A percentile compares a stretch with the other conserved stretches of the same genome.
phyloP scores from a whole-genome alignment of 2,888 invertebrate genomes.

The Agrochola circellaris region DNA sequence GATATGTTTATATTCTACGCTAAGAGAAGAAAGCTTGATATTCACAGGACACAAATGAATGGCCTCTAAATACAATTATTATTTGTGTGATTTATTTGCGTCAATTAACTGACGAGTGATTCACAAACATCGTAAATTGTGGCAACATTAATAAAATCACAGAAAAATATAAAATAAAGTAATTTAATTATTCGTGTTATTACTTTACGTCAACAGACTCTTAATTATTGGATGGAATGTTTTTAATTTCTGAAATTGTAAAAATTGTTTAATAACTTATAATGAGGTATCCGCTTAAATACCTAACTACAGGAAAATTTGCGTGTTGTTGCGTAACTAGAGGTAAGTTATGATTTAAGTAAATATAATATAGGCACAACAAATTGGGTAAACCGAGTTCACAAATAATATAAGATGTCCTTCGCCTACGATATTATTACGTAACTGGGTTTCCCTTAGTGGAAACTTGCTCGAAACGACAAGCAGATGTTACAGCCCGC shows the following conservation, averaged over 20 bases:
- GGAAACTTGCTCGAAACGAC: slow-evolving; percentile 48
- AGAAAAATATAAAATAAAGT: background rate
- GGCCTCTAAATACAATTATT: background rate
- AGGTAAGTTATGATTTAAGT: slow-evolving; percentile 36
- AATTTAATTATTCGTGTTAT: slow-evolving; percentile 27
- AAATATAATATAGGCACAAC: slow-evolving; percentile 27
- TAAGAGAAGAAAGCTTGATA: background rate
- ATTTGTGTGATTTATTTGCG: background rate
- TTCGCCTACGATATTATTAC: slow-evolving; percentile 43
- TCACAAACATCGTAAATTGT: background rate
- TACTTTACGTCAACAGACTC: slow-evolving; percentile 26
- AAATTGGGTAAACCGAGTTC: slow-evolving; percentile 30
- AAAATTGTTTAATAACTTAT: slow-evolving; percentile 25
- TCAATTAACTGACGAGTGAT: background rate
- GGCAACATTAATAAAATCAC: background rate
- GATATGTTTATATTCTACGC: background rate
- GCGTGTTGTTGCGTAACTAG: slow-evolving; percentile 7
- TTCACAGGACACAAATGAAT: background rate
- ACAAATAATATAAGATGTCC: slow-evolving; percentile 51
- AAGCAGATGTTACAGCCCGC: slow-evolving; percentile 51
- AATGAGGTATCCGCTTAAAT: slow-evolving; percentile 28
- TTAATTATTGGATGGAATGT: background rate
- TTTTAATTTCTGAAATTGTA: slow-evolving; percentile 21
- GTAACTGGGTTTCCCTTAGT: slow-evolving; percentile 37
- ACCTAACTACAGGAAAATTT: slow-evolving; percentile 2